Percentiles rank a stretch among this genome's conserved stretches.
Conservation (phyloP, 2,797 vertebrate species). For the Sebastiscus tertius region DNA sequence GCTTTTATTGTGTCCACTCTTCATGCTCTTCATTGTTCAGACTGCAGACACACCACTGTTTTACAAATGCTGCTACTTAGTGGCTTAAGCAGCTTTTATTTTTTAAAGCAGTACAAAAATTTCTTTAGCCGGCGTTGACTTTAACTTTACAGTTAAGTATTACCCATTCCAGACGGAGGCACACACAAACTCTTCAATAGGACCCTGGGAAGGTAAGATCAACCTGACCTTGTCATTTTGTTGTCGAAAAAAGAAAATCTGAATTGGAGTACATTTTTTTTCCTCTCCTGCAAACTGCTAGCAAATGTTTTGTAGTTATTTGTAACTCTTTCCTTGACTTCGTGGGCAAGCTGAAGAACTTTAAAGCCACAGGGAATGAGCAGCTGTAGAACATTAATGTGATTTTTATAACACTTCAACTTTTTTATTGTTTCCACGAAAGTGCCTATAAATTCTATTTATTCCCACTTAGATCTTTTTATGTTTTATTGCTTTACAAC, state of each 20-base stretch:
- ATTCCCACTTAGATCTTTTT: not conserved
- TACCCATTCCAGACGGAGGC: not conserved
- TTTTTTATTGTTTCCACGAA: constrained; percentile 1
- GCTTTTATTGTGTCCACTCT: not conserved
- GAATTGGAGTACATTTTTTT: not conserved
- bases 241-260: not conserved
- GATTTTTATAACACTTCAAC: not conserved
- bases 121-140: not conserved
- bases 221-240: fast-evolving
- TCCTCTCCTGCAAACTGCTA: not conserved
- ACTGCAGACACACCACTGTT: too few species aligned
- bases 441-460: not conserved
- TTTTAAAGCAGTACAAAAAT: too few species aligned
- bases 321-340: not conserved
- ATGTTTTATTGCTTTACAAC: constrained; percentile 25
- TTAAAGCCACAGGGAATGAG: not conserved
- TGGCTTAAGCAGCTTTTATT: too few species aligned
- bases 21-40: too few species aligned
- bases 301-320: not conserved
- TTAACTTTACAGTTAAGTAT: constrained; percentile 37
- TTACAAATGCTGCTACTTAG: not conserved
- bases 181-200: not conserved
- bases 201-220: constrained; percentile 2
- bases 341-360: not conserved
- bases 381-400: not conserved